A percentile compares a stretch with the other conserved stretches of the same genome.
phyloP scores from a whole-genome alignment of 2,113 vertebrate species.

The Trochalopteron elliotii region DNA sequence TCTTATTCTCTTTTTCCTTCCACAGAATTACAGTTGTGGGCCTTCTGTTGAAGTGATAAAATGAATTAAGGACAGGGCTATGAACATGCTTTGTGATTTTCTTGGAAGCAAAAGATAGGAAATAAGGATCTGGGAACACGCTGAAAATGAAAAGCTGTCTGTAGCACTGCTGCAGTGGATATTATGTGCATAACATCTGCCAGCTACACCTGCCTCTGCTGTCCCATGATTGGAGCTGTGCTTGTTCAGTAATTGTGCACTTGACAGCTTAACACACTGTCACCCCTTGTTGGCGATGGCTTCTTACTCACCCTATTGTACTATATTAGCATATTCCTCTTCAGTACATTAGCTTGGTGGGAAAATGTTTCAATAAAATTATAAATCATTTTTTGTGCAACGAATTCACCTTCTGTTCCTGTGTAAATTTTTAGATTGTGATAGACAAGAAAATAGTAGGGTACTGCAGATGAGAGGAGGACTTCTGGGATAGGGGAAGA shows the following conservation, averaged over 20 bases:
- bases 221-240: background rate
- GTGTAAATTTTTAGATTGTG: background rate
- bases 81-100: background rate
- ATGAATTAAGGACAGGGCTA: background rate
- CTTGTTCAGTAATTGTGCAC: slow-evolving; percentile 8
- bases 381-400: background rate
- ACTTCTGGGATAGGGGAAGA: background rate
- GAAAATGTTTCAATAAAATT: background rate
- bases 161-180: background rate
- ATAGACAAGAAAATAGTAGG: background rate
- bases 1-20: background rate
- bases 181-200: background rate
- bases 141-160: slow-evolving; percentile 4
- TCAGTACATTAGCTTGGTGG: background rate
- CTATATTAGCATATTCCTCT: slow-evolving; percentile 1
- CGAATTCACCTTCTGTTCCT: background rate
- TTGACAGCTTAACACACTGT: slow-evolving; percentile 1
- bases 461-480: background rate
- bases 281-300: background rate
- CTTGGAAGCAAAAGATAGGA: background rate
- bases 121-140: background rate
- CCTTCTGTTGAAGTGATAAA: background rate
- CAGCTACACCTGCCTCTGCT: slow-evolving; percentile 10
- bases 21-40: background rate
- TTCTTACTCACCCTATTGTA: background rate